These are phyloP conservation scores for Lepidocolaptes lacrymiger DNA, from an alignment of 2,797 vertebrate genomes.

Conservation along the genomic window DNA sequence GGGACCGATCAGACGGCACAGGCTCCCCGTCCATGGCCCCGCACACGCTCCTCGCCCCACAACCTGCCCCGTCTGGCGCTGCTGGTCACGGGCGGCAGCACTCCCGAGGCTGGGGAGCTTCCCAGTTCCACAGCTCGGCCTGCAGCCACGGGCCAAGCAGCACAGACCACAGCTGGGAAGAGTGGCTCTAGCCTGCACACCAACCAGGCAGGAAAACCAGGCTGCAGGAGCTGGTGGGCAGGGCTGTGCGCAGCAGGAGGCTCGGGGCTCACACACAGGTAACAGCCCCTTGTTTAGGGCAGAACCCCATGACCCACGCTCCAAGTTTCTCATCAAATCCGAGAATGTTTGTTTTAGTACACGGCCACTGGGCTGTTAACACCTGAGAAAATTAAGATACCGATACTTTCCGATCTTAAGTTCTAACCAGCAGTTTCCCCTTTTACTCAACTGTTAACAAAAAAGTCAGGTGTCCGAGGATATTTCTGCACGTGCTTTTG, in stretches of 20 bases:
- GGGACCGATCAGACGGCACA: fast-evolving
- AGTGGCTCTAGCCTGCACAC: background rate
- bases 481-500: background rate
- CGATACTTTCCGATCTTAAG: background rate
- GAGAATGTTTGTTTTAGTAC: background rate
- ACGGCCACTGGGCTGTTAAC: background rate
- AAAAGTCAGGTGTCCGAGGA: background rate
- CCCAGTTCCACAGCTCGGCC: background rate
- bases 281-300: background rate
- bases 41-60: background rate
- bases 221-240: background rate
- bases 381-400: background rate
- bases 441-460: background rate
- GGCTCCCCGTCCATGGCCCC: fast-evolving
- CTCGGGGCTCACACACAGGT: background rate
- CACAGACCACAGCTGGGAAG: background rate
- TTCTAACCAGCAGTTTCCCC: background rate
- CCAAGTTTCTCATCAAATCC: background rate
- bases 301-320: background rate
- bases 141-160: background rate
- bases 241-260: background rate
- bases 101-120: background rate
- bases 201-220: background rate
- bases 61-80: background rate
- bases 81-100: background rate